phyloP scores from a whole-genome alignment of 1,140 invertebrate species.

The Drosophila quadrilineata region DNA sequence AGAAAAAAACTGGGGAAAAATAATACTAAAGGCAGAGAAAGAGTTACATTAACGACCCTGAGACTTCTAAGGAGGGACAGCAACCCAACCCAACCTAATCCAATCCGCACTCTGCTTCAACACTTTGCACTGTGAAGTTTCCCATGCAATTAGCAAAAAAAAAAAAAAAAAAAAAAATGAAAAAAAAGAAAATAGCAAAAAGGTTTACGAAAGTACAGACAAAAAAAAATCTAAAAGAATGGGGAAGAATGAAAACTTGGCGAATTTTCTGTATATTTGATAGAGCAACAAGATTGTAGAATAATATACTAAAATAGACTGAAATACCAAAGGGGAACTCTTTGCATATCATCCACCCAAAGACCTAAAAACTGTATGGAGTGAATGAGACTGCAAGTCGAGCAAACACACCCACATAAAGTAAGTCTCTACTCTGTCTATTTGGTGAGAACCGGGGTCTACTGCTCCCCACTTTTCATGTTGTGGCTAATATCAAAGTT shows the following conservation, averaged over 20 bases:
- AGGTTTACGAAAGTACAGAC: too few relatives aligned
- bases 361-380: slow-evolving; percentile 18
- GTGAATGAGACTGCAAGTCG: slow-evolving; percentile 6
- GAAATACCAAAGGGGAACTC: slow-evolving; percentile 29
- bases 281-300: too few relatives aligned
- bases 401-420: slow-evolving; percentile 11
- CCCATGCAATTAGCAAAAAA: slow-evolving; percentile 63
- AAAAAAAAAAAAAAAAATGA: slow-evolving; percentile 33
- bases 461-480: too few relatives aligned
- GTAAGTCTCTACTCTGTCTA: too few relatives aligned
- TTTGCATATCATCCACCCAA: slow-evolving; percentile 42
- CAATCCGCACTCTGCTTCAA: too few relatives aligned
- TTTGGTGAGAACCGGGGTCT: too few relatives aligned
- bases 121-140: slow-evolving; percentile 58
- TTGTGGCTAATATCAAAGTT: slow-evolving; percentile 79
- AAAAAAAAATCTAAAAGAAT: too few relatives aligned
- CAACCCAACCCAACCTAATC: not conserved
- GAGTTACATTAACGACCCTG: slow-evolving; percentile 42
- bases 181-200: slow-evolving; percentile 37
- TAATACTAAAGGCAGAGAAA: too few relatives aligned
- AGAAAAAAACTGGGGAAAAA: slow-evolving; percentile 6
- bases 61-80: slow-evolving; percentile 37
- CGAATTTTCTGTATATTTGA: too few relatives aligned
- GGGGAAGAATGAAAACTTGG: too few relatives aligned
- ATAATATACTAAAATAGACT: too few relatives aligned